These are phyloP conservation scores for Rafetus swinhoei DNA, from an alignment of 2,113 vertebrate genomes.

Conservation along the genomic window DNA sequence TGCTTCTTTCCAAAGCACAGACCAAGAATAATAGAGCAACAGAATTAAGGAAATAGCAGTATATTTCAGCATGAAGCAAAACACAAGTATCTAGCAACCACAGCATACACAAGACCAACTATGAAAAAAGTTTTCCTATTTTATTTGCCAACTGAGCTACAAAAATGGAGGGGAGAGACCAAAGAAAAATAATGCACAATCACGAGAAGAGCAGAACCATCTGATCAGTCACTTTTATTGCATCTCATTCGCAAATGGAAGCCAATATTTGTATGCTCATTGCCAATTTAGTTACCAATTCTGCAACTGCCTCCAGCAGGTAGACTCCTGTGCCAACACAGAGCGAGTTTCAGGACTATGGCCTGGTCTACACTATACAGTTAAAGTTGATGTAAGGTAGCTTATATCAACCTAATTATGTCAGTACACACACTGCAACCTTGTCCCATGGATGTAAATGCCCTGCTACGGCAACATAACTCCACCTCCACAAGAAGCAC, in stretches of 20 bases:
- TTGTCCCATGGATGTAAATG: too few relatives aligned
- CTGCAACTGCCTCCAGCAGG: neutral
- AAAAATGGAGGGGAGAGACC: neutral
- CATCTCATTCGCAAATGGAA: neutral
- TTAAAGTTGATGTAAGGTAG: too few relatives aligned
- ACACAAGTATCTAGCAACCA: neutral
- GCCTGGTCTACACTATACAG: neutral
- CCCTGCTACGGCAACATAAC: too few relatives aligned
- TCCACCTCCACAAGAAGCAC: too few relatives aligned
- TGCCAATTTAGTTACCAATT: neutral
- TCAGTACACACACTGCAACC: too few relatives aligned
- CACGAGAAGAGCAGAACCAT: neutral
- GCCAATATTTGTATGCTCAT: neutral
- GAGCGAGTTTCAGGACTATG: neutral
- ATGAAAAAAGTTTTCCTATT: neutral
- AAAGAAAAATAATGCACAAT: neutral
- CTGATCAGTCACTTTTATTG: neutral
- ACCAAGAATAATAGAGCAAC: conserved; percentile 15
- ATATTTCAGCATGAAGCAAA: neutral
- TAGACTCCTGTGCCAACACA: neutral
- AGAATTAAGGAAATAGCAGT: neutral
- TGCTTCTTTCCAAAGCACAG: conserved; percentile 30
- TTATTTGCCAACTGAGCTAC: neutral
- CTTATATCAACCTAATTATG: too few relatives aligned
- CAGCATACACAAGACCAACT: neutral